Evolutionary conservation across 35 echinoderm and acorn worm species (phyloP), one percentile per base, ranked within the genome.

Genomic region (Stichopus chloronotus): DNA sequence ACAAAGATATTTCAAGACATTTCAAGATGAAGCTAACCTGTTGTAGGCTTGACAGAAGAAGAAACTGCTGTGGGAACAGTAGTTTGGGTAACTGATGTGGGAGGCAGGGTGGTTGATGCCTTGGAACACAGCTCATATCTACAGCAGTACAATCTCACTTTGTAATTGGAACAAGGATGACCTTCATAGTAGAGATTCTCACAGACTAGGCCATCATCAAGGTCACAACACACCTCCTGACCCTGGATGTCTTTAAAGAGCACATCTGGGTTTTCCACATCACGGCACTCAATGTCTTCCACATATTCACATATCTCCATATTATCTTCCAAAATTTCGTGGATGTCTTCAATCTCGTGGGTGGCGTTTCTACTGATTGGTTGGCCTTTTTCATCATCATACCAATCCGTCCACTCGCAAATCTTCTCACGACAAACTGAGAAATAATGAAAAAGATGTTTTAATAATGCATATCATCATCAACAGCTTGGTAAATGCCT

Each of bases 291-390:
- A 6, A 89, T 89, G 21, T 89, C 87, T 17, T 52, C 59, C 21
- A 89, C 87, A 72, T 63, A 89, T 59, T 89, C 61, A 59, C 87
- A 89, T 17, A 89, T 69, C 5, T 89, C 60, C 87, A 89, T 89
- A 21, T 89, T 89, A 13, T 89, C 87, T 14, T 89, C 10, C 30
- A 89, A 72, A 52, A 89, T 72, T 11, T 89, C 87, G 71, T 71
- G 57, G 8, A 89, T 89, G 11, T 89, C 87, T 89, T 89, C 87
- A 89, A 89, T 72, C 71, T 89, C 87, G 43, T 89, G 87, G 17
- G 87, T 89, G 22, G 59, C 87, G 71, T 89, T 89, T 54, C 61
- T 59, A 24, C 23, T 52, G 12, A 89, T 89, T 52, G 23, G 4
- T 25, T 16, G 8, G 7, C 87, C 87, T 71, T 89, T 89, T 89